These are phyloP conservation scores for Rhinoraja longicauda DNA, from an alignment of 2,797 vertebrate species.

Conservation along the genomic window DNA sequence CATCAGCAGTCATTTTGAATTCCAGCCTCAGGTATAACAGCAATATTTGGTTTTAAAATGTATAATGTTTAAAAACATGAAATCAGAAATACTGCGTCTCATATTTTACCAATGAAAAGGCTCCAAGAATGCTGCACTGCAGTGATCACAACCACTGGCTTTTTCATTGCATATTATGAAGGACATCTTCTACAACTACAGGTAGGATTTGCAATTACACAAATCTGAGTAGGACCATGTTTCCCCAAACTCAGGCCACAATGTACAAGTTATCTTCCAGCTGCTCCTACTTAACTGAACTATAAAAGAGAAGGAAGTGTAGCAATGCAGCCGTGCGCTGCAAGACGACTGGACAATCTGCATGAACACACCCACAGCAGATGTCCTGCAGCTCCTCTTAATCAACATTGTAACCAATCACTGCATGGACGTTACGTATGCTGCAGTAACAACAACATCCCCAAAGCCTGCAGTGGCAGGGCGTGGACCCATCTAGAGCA, in stretches of 20 bases:
- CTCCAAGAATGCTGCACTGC: conserved; percentile 22
- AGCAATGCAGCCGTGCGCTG: background rate
- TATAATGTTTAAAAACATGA: background rate
- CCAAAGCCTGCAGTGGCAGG: background rate
- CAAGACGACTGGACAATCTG: background rate
- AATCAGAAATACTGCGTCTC: background rate
- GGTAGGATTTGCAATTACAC: background rate
- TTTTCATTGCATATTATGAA: background rate
- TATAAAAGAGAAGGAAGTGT: background rate
- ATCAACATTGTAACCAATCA: background rate
- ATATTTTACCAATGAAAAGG: background rate
- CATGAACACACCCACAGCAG: background rate
- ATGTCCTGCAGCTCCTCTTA: background rate
- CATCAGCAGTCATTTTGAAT: background rate
- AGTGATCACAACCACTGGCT: background rate
- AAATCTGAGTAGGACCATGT: background rate
- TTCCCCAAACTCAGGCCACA: background rate
- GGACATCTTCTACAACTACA: background rate
- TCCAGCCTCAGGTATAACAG: background rate
- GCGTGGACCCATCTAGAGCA: background rate
- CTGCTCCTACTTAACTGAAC: background rate
- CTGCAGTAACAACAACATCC: background rate
- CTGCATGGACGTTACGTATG: background rate
- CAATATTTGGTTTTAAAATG: background rate
- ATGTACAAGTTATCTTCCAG: background rate